Base-by-base conservation (phyloP, 1,140 invertebrate species). In the Drosophila murphyi region DNA sequence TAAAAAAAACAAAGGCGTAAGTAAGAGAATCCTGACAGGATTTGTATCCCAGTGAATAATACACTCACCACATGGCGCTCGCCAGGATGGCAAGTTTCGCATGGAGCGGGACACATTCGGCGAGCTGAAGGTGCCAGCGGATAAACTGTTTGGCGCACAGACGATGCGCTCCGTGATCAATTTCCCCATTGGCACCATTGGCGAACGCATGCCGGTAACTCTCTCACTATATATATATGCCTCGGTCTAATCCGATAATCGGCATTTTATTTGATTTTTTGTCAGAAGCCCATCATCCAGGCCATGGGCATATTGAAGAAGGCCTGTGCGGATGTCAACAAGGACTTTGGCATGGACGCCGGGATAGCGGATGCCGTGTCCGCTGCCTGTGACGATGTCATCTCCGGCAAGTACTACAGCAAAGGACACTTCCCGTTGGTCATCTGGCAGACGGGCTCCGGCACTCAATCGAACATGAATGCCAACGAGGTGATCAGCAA, bases 391-490 rank as follows among this genome's bases (percentile, higher is more conserved):
- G 98, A 99, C 93, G 98, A 99, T 90, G 97, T 99, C 4, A 98
- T 99, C 67, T 96, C 95, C 59, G 98, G 98, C 20, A 96, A 98
- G 92, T 93, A 99, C 35, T 98, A 98, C 91, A 94, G 97, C 8
- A 20, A 62, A 47, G 97, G 98, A 57, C 98, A 99, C 93, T 99
- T 99, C 92, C 99, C 99, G 2, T 93, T 99, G 28, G 98, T 99
- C 59, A 98, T 97, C 87, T 99, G 98, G 98, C 98, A 99, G 94
- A 99, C 99, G 31, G 99, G 99, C 4, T 99, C 98, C 52, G 99
- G 99, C 31, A 99, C 99, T 0, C 99, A 99, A 93, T 97, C 96
- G 2, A 99, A 99, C 92, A 99, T 99, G 99, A 99, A 99, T 92
- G 97, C 98, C 1, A 99, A 99, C 93, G 99, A 99, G 95, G 97